phyloP scores from a whole-genome alignment of 1,140 invertebrate genomes.

The Drosophila novamexicana region DNA sequence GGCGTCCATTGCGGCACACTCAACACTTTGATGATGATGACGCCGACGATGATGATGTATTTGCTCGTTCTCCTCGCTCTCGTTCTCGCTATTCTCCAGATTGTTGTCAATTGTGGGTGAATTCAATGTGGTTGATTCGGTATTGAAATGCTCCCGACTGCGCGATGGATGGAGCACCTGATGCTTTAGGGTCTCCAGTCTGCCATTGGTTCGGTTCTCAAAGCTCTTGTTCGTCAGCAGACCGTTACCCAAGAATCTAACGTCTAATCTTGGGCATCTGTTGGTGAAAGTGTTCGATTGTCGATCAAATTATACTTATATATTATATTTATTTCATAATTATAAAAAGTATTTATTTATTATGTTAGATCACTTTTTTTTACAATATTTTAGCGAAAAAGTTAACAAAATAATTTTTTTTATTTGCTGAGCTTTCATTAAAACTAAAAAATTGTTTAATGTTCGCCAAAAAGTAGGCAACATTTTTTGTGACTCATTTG shows the following conservation, averaged over 20 bases:
- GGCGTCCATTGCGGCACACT: slow-evolving; percentile 11
- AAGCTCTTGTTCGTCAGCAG: slow-evolving; percentile 42
- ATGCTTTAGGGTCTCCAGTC: slow-evolving; percentile 32
- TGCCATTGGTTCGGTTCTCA: slow-evolving; percentile 26
- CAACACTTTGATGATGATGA: slow-evolving; percentile 42
- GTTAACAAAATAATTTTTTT: neutral
- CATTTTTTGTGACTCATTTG: neutral
- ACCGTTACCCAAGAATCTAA: slow-evolving; percentile 54
- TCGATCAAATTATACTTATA: no score
- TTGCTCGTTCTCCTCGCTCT: slow-evolving; percentile 31
- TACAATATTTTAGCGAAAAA: no score
- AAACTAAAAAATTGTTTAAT: neutral
- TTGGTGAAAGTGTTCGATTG: neutral
- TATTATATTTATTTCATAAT: neutral
- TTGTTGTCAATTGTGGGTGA: slow-evolving; percentile 70
- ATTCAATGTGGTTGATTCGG: slow-evolving; percentile 64
- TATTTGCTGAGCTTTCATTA: neutral
- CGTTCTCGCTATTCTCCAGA: slow-evolving; percentile 55
- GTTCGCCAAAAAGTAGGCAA: slow-evolving; percentile 19
- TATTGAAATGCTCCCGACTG: slow-evolving; percentile 23
- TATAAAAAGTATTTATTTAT: neutral
- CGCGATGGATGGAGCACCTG: slow-evolving; percentile 42
- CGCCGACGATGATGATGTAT: slow-evolving; percentile 55
- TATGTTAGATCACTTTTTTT: no score
- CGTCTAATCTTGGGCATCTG: slow-evolving; percentile 79